Conservation (phyloP, 2,888 invertebrate species). For the Athalia cordata region DNA sequence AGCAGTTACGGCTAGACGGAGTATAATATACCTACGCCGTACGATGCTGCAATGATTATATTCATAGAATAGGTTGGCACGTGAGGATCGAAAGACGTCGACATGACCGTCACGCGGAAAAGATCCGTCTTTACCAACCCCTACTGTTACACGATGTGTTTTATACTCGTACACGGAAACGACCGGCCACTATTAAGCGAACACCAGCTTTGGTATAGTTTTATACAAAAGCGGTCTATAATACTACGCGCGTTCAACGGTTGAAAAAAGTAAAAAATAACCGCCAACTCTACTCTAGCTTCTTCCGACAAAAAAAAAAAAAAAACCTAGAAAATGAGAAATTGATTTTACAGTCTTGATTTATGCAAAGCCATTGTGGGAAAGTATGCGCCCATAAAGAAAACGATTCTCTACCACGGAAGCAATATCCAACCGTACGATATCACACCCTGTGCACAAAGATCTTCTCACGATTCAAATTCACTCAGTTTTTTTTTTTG, state of each 20-base stretch:
- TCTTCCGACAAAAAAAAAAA: background rate
- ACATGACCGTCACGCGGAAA: conserved; percentile 61
- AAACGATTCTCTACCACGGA: conserved; percentile 36
- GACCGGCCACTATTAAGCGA: conserved; percentile 59
- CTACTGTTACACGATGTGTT: background rate
- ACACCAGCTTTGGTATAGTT: conserved; percentile 52
- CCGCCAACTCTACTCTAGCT: background rate
- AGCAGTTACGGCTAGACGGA: no score
- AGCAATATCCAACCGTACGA: conserved; percentile 37
- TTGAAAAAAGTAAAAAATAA: conserved; percentile 44
- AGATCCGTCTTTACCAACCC: conserved; percentile 58
- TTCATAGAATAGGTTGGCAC: background rate
- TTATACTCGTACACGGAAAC: background rate
- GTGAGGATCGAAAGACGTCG: conserved; percentile 7
- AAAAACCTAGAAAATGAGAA: conserved; percentile 54
- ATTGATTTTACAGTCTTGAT: conserved; percentile 62
- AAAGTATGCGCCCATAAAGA: conserved; percentile 50
- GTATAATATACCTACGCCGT: no score
- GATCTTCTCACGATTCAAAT: conserved; percentile 32
- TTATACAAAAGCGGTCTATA: conserved; percentile 15
- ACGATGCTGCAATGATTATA: background rate
- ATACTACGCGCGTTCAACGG: conserved; percentile 43
- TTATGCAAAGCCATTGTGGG: conserved; percentile 59
- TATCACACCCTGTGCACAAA: conserved; percentile 23
- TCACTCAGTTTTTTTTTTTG: background rate